Base-by-base conservation (phyloP, 2,888 invertebrate species). In the Sclerodermus sp. region DNA sequence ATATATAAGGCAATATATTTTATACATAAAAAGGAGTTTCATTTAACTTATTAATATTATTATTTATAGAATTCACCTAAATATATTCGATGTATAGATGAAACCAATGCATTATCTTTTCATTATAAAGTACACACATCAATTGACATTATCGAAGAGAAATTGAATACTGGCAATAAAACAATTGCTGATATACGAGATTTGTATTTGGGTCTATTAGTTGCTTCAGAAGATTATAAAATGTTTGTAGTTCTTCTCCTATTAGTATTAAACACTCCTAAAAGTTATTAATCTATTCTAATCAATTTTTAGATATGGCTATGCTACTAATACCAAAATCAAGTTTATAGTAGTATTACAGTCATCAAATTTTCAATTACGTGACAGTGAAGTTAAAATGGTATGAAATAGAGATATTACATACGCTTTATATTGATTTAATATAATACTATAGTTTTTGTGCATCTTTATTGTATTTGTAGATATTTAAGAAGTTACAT, bases 251-350 rank as follows among this genome's bases (percentile, higher is more conserved):
- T 47, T 39, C 31, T 8, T 16, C 39, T 42, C 42, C 46, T 23
- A 23, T 23, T 23, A 5, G 3, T 23, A 23, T 23, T 23, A 23
- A 23, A 23, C 23, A 23, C n/a, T n/a, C n/a, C n/a, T n/a, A n/a
- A n/a, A n/a, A n/a, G n/a, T 23, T 23, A 23, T 23, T 23, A 23
- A 23, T 23, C 23, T 40, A 29, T 36, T 2, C 12, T 13, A 50
- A n/a, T n/a, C n/a, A n/a, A n/a, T n/a, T 64, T 82, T 44, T 63
- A 93, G 92, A 66, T 93, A 91, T 81, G 97, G 97, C 1, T 97
- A 96, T 79, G 93, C 96, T 8, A 96, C 96, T n/a, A 97, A 96
- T 73, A 96, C 96, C 0, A 91, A 91, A 81, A 90, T 96, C 8
- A 97, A 97, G 78, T 89, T 97, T 73, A 89, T 97, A 6, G 87